Percentiles rank a stretch among this genome's conserved stretches.
phyloP scores from a whole-genome alignment of 2,113 vertebrate species.

The Ailurus styani region DNA sequence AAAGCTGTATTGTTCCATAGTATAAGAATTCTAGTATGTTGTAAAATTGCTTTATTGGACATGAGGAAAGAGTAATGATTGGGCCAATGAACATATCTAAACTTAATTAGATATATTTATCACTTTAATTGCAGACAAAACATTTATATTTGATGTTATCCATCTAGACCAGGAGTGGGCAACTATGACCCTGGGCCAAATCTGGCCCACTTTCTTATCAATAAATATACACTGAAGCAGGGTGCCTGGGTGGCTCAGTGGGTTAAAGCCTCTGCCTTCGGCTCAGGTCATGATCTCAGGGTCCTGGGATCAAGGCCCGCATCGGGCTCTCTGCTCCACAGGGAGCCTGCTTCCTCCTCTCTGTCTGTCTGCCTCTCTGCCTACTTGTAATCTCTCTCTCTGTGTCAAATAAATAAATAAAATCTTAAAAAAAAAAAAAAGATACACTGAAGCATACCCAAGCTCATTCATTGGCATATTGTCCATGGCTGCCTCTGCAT shows the following conservation, averaged over 20 bases:
- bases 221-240: neutral
- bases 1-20: neutral
- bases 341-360: too few relatives aligned
- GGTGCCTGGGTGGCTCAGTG: too few relatives aligned
- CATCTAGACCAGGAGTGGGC: neutral
- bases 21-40: neutral
- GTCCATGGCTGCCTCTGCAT: neutral
- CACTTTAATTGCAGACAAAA: neutral
- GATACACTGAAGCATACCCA: neutral
- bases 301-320: too few relatives aligned
- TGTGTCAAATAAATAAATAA: too few relatives aligned
- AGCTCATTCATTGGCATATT: neutral
- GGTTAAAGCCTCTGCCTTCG: too few relatives aligned
- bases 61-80: neutral
- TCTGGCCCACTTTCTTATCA: neutral
- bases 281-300: too few relatives aligned
- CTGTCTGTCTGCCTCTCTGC: too few relatives aligned
- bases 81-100: neutral
- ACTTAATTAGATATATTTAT: neutral
- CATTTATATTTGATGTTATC: neutral
- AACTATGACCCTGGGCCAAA: neutral
- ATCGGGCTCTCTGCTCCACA: too few relatives aligned
- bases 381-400: too few relatives aligned
- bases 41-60: neutral
- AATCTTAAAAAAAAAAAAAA: too few relatives aligned